Conservation (phyloP, 1,140 invertebrate species). For the Lethocerus indicus region DNA sequence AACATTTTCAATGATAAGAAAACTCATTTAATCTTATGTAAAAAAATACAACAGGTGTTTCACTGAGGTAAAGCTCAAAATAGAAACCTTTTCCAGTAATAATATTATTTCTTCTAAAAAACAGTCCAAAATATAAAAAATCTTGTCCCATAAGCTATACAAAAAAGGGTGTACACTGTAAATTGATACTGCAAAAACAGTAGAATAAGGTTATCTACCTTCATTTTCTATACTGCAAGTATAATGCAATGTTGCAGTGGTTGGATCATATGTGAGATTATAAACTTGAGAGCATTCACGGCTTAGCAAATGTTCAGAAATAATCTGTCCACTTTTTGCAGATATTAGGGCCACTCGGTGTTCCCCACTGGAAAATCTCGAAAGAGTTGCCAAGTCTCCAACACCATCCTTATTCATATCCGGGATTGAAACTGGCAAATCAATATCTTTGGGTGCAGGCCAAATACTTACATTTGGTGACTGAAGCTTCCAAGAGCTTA, state of each 20-base stretch:
- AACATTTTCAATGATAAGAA: too few relatives aligned
- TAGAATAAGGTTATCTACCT: conserved; percentile 12
- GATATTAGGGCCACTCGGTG: conserved; percentile 44
- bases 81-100: too few relatives aligned
- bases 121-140: too few relatives aligned
- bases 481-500: background rate
- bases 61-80: too few relatives aligned
- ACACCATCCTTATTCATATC: conserved; percentile 52
- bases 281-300: conserved; percentile 9
- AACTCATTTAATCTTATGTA: too few relatives aligned
- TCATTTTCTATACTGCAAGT: conserved; percentile 19
- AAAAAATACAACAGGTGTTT: too few relatives aligned
- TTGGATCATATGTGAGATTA: conserved; percentile 14
- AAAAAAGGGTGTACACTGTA: too few relatives aligned
- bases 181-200: background rate
- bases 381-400: conserved; percentile 38
- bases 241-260: conserved; percentile 21
- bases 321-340: conserved; percentile 31
- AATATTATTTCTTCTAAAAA: too few relatives aligned
- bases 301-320: conserved; percentile 21
- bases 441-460: conserved; percentile 28
- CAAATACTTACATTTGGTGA: background rate
- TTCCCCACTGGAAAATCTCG: conserved; percentile 26
- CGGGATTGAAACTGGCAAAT: conserved; percentile 48
- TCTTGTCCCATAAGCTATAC: too few relatives aligned